These are phyloP conservation scores for Synergus itoensis DNA, from an alignment of 2,888 invertebrate species.

Conservation along the genomic window DNA sequence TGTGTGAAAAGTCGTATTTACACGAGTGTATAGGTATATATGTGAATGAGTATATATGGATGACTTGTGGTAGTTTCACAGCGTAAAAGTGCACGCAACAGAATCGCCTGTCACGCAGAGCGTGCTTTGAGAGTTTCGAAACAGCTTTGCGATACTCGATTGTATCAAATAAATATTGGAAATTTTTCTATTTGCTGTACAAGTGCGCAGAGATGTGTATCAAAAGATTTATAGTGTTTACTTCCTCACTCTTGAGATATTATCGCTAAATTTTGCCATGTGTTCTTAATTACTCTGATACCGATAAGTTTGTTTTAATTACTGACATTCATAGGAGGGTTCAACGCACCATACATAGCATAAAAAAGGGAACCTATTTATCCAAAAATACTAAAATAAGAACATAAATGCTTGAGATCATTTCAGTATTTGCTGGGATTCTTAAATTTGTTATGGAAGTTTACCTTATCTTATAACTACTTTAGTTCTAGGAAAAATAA, in stretches of 20 bases:
- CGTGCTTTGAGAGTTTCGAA: slow-evolving; percentile 20
- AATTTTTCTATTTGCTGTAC: neutral
- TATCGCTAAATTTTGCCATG: neutral
- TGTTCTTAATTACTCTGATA: slow-evolving; percentile 10
- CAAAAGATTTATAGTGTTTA: neutral
- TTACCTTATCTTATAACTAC: no score
- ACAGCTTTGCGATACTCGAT: neutral
- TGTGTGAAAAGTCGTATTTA: slow-evolving; percentile 62
- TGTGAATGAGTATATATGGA: slow-evolving; percentile 17
- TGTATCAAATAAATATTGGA: neutral
- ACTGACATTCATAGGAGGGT: neutral
- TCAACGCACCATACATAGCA: neutral
- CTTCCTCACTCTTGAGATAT: slow-evolving; percentile 1
- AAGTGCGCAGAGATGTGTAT: neutral
- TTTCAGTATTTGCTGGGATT: no score
- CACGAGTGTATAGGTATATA: slow-evolving; percentile 19
- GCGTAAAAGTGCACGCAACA: slow-evolving; percentile 55
- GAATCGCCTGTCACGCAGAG: slow-evolving; percentile 58
- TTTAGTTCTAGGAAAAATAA: no score
- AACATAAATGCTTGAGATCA: neutral
- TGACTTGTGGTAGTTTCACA: slow-evolving; percentile 44
- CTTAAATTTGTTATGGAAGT: no score
- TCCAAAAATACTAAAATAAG: neutral
- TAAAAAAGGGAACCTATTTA: neutral
- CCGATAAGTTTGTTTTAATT: neutral